These are phyloP conservation scores for Branchipolynoe longqiensis DNA, from an alignment of 2,888 invertebrate species.

Conservation along the genomic window DNA sequence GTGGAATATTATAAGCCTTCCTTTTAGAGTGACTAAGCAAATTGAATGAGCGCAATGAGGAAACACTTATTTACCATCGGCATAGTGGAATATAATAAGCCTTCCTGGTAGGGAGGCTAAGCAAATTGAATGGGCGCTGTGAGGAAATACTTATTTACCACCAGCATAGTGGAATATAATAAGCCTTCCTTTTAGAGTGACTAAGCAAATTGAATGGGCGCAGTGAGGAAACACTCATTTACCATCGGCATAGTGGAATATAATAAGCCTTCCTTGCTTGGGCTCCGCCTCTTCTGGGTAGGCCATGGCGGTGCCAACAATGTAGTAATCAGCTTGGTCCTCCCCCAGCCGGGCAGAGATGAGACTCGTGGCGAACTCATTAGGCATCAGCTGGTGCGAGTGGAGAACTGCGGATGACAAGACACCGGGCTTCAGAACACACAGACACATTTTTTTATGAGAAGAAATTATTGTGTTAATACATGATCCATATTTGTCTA, in stretches of 20 bases:
- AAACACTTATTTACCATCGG: too few species aligned
- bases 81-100: too few species aligned
- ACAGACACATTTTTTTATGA: too few species aligned
- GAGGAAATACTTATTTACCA: slow-evolving; percentile 81
- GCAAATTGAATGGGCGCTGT: not conserved
- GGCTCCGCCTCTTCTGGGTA: slow-evolving; percentile 98
- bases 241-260: slow-evolving; percentile 93
- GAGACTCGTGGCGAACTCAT: slow-evolving; percentile 94
- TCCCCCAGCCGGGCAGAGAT: slow-evolving; percentile 95
- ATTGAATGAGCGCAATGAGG: too few species aligned
- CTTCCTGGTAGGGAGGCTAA: too few species aligned
- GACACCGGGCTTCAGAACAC: too few species aligned
- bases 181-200: slow-evolving; percentile 94
- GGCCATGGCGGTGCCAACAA: slow-evolving; percentile 94
- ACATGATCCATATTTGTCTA: too few species aligned
- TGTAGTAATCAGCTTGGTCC: slow-evolving; percentile 94
- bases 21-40: too few species aligned
- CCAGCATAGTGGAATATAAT: slow-evolving; percentile 93
- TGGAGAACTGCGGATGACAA: slow-evolving; percentile 90
- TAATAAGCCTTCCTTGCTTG: slow-evolving; percentile 92
- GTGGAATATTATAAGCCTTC: too few species aligned
- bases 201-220: not conserved
- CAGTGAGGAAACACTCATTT: not conserved
- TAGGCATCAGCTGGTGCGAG: slow-evolving; percentile 94
- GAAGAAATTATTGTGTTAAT: too few species aligned